A percentile compares a stretch with the other conserved stretches of the same genome.
phyloP scores from a whole-genome alignment of 2,888 invertebrate genomes.

The Agonopterix arenella region DNA sequence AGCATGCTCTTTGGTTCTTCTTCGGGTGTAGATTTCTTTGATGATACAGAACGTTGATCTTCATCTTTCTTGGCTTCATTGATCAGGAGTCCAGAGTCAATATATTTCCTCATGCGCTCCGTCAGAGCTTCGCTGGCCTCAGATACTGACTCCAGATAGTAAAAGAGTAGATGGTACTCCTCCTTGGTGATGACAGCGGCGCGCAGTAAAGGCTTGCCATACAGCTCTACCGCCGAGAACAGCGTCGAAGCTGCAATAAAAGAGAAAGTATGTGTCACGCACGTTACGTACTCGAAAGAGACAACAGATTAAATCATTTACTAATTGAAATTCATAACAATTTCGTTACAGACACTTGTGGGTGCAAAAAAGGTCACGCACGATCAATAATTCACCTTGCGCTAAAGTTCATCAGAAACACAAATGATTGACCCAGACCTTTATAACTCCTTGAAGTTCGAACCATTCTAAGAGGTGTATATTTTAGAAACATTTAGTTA shows the following conservation, averaged over 20 bases:
- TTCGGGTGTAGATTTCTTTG: slow-evolving; percentile 30
- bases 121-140: slow-evolving; percentile 67
- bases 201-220: slow-evolving; percentile 77
- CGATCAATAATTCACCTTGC: slow-evolving; percentile 41
- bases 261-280: slow-evolving; percentile 11
- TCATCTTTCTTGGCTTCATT: slow-evolving; percentile 38
- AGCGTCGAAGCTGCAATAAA: slow-evolving; percentile 71
- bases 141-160: slow-evolving; percentile 68
- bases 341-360: not conserved
- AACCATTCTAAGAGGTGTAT: slow-evolving; percentile 15
- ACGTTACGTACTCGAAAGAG: not conserved
- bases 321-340: not conserved
- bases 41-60: slow-evolving; percentile 27
- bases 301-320: not conserved
- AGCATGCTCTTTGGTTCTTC: slow-evolving; percentile 59
- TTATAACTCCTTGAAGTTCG: slow-evolving; percentile 24
- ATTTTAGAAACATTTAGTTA: slow-evolving; percentile 10
- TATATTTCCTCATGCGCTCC: slow-evolving; percentile 68
- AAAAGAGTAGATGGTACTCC: slow-evolving; percentile 73
- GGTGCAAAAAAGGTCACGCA: not conserved
- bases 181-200: slow-evolving; percentile 69
- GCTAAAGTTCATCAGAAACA: slow-evolving; percentile 38
- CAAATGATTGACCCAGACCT: slow-evolving; percentile 40
- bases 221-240: slow-evolving; percentile 79
- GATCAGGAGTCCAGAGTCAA: slow-evolving; percentile 65